Percentiles rank a stretch among this genome's conserved stretches.
phyloP scores from a whole-genome alignment of 2,797 vertebrate species.

The Neoniphon sammara region DNA sequence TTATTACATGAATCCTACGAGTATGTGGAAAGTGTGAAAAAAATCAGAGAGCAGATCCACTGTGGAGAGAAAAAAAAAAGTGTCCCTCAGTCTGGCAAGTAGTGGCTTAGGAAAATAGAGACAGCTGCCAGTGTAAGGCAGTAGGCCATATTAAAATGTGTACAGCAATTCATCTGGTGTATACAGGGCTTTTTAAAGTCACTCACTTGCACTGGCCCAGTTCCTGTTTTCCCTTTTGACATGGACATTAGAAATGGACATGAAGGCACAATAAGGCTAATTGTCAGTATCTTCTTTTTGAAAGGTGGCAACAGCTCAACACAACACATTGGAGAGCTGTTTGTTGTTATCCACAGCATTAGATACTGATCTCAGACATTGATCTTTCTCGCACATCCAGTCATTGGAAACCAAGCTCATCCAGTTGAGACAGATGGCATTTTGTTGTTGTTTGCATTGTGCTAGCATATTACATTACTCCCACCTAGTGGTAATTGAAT shows the following conservation, averaged over 20 bases:
- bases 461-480: conserved; percentile 34
- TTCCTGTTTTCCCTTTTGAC: not conserved
- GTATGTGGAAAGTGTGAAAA: conserved; percentile 29
- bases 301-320: not conserved
- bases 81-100: conserved; percentile 27
- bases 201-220: not conserved
- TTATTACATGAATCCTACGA: conserved; percentile 30
- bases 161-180: not conserved
- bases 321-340: not conserved
- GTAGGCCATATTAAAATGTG: not conserved
- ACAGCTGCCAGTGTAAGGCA: not conserved
- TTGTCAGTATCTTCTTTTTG: conserved; percentile 19
- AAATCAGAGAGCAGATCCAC: conserved; percentile 12
- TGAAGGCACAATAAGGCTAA: not conserved
- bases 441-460: conserved; percentile 41
- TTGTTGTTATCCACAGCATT: conserved; percentile 22
- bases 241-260: not conserved
- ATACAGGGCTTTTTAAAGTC: not conserved
- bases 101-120: conserved; percentile 13
- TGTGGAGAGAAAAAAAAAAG: not conserved
- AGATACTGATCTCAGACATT: conserved; percentile 23
- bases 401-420: conserved; percentile 20
- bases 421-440: conserved; percentile 15
- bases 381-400: conserved; percentile 28
- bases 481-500: conserved; percentile 46